These are phyloP conservation scores for Sarcophilus harrisii DNA, from an alignment of 2,797 vertebrate genomes.

Conservation along the genomic window DNA sequence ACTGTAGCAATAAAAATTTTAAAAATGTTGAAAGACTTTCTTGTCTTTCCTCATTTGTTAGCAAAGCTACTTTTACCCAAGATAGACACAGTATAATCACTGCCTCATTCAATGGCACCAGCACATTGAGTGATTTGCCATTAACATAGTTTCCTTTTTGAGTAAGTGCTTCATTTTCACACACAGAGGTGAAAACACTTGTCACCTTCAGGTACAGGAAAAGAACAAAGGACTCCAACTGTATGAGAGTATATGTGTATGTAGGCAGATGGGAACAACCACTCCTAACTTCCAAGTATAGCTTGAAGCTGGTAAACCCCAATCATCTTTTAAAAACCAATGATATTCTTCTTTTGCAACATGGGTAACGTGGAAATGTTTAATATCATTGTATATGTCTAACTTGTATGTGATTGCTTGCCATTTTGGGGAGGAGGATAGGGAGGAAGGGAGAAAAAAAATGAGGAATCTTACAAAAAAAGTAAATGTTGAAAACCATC, in stretches of 20 bases:
- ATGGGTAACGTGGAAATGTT: too few species aligned
- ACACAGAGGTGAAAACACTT: not conserved
- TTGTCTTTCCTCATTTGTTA: not conserved
- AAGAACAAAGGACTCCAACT: not conserved
- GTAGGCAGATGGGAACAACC: not conserved
- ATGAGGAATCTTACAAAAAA: too few species aligned
- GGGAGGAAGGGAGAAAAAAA: too few species aligned
- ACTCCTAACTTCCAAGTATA: not conserved
- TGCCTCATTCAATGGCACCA: not conserved
- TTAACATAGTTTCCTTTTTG: not conserved
- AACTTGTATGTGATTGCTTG: too few species aligned
- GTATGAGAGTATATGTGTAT: not conserved
- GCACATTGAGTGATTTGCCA: not conserved
- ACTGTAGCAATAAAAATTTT: not conserved
- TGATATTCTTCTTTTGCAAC: not conserved
- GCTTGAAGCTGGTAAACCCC: not conserved
- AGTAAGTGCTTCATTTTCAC: not conserved
- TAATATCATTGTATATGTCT: too few species aligned
- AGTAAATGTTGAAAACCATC: too few species aligned
- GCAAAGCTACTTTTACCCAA: not conserved
- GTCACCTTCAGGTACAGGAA: not conserved
- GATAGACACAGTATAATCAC: not conserved
- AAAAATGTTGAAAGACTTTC: not conserved
- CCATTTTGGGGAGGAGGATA: too few species aligned
- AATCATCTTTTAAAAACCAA: not conserved